Base-by-base conservation (phyloP, 2,113 vertebrate species). In the Lepidothrix coronata region DNA sequence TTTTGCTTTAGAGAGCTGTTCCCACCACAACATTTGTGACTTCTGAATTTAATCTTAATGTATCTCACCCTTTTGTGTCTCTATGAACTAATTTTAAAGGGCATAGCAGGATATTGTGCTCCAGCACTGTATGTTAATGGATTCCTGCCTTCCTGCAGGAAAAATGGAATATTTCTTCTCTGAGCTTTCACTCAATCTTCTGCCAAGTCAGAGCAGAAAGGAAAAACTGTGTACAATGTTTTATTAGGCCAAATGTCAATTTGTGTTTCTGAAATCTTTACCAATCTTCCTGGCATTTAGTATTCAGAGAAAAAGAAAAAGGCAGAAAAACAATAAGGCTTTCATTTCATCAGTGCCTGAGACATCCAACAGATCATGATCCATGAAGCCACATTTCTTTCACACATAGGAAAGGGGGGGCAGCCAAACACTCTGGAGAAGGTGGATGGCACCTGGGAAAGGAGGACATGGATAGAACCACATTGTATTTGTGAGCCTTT, bases 191-290 rank as follows among this genome's bases (percentile, higher is more conserved):
- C 0, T 6, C 65, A 68, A n/a, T 68, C 67, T 94, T 94, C 88
- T 95, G 95, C 92, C 95, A 95, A 97, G 93, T 86, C 68, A 63
- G 88, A 95, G 85, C 75, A 94, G 82, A 96, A 94, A 95, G 95
- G 94, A 96, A 96, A 94, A 96, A 90, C 67, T 90, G 61, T 88
- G 87, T 74, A 92, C 72, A 75, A 31, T 90, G 75, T 96, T 97
- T 94, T 93, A 90, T 88, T 91, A 81, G 92, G 85, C 85, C 93
- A 93, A 96, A 95, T 86, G 85, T 95, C 92, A 94, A 61, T 78
- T 94, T 94, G 75, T 96, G 91, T 96, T 90, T 92, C 90, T 96
- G 82, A 96, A 91, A 96, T 94, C 88, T 96, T 93, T 88, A 95
- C 91, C 75, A 90, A 93, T 90, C 78, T 96, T 78, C 48, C 83